phyloP scores from a whole-genome alignment of 2,113 vertebrate species.

The Micromys minutus region DNA sequence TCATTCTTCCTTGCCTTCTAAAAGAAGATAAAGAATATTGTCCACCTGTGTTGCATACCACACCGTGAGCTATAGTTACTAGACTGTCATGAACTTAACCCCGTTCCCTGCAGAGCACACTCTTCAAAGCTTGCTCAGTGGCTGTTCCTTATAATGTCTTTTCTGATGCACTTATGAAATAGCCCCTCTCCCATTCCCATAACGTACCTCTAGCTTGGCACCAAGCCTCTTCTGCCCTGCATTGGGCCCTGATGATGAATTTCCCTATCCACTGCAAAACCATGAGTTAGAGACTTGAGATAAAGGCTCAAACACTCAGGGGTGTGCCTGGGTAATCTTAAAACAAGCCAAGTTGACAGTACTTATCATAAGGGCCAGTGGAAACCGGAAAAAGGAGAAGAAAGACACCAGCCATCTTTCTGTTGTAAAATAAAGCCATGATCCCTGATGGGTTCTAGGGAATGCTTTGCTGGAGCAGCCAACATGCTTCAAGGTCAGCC shows the following conservation, averaged over 20 bases:
- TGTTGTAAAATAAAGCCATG: neutral
- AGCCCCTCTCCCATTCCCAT: rapidly evolving
- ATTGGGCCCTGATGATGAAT: neutral
- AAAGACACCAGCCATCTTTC: neutral
- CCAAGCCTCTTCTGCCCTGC: neutral
- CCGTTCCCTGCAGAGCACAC: neutral
- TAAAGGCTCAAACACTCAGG: neutral
- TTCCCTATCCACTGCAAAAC: neutral
- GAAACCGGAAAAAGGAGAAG: neutral
- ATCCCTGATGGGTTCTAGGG: neutral
- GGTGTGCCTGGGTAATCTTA: neutral
- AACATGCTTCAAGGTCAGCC: neutral
- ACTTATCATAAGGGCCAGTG: neutral
- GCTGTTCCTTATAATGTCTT: neutral
- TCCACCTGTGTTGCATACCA: neutral
- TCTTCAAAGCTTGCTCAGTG: neutral
- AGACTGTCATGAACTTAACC: neutral
- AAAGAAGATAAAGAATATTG: neutral
- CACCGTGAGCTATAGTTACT: neutral
- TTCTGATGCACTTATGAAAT: neutral
- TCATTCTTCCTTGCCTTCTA: neutral
- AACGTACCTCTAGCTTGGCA: neutral
- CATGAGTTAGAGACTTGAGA: neutral
- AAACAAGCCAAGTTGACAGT: neutral
- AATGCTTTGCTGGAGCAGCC: neutral